These are phyloP conservation scores for Corythornis cristatus DNA, from an alignment of 2,113 vertebrate species.

Conservation along the genomic window DNA sequence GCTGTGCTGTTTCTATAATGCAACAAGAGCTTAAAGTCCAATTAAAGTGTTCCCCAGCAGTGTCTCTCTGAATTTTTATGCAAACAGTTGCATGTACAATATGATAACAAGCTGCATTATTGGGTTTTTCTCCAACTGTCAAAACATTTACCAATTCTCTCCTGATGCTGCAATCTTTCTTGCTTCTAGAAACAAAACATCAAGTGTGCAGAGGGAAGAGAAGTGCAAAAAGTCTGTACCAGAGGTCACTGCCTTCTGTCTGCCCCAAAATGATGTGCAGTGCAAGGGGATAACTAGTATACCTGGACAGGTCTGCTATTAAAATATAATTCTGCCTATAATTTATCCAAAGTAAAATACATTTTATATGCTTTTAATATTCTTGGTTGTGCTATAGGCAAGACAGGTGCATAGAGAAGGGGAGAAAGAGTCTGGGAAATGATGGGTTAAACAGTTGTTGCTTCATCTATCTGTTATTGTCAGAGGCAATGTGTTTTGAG, in stretches of 20 bases:
- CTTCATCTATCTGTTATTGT: not conserved
- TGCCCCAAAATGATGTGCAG: not conserved
- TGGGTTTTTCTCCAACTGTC: not conserved
- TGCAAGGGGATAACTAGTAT: not conserved
- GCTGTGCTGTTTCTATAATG: not conserved
- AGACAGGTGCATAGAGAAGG: not conserved
- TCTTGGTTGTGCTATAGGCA: not conserved
- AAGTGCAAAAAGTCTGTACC: not conserved
- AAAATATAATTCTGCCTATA: not conserved
- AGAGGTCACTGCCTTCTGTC: not conserved
- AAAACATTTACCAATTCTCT: not conserved
- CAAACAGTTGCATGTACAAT: not conserved
- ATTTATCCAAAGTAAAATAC: not conserved
- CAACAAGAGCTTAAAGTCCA: not conserved
- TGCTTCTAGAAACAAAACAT: not conserved
- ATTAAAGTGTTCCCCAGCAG: not conserved
- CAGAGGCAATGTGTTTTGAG: conserved; percentile 23
- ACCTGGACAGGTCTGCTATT: fast-evolving
- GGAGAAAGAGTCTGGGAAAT: not conserved
- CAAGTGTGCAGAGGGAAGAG: not conserved
- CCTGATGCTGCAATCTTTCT: not conserved
- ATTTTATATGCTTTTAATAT: not conserved
- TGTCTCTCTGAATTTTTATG: not conserved
- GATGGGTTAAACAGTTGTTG: not conserved
- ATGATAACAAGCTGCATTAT: not conserved